These are phyloP conservation scores for Neodon shergylaensis DNA, from an alignment of 2,113 vertebrate genomes.

Conservation along the genomic window DNA sequence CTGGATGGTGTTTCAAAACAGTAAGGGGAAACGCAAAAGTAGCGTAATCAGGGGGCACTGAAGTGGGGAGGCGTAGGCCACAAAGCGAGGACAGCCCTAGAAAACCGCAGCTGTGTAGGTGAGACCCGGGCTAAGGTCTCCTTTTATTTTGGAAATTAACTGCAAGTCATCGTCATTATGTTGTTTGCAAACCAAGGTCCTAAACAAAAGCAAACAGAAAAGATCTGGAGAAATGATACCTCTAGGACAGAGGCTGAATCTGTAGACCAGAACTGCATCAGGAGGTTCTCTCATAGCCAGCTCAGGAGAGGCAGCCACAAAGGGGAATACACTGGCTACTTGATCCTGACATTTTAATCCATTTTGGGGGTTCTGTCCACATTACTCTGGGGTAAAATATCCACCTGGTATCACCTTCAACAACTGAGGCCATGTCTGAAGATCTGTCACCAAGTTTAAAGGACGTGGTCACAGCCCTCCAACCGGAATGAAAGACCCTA, in stretches of 20 bases:
- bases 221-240: accelerated
- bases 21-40: accelerated
- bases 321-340: neutral
- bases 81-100: neutral
- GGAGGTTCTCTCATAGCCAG: accelerated
- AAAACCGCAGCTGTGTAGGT: neutral
- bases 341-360: neutral
- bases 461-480: neutral
- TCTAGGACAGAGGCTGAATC: neutral
- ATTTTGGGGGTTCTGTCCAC: too few species aligned
- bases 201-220: neutral
- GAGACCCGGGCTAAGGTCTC: accelerated
- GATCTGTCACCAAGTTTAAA: neutral
- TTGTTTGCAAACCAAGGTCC: neutral
- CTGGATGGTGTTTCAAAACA: neutral
- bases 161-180: neutral
- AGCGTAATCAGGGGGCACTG: accelerated
- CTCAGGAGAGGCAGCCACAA: accelerated
- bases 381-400: neutral
- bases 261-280: accelerated
- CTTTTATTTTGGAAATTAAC: neutral
- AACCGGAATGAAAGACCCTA: accelerated
- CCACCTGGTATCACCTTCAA: neutral
- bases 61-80: neutral
- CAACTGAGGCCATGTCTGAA: neutral